These are phyloP conservation scores for Pseudanteris insignis DNA, from an alignment of 2,888 invertebrate species.

Conservation along the genomic window DNA sequence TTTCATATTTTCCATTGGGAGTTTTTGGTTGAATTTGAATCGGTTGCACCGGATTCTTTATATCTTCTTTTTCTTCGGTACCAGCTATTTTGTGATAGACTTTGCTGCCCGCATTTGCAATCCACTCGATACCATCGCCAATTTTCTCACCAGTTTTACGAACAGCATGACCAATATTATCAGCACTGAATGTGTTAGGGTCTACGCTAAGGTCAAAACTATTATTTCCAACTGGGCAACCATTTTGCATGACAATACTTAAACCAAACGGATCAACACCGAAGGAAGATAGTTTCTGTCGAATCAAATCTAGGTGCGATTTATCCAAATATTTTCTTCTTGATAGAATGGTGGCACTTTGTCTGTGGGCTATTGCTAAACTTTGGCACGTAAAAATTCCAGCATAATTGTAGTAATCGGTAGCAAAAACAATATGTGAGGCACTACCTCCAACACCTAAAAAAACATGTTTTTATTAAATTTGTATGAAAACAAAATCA, in stretches of 20 bases:
- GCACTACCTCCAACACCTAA: constrained; percentile 79
- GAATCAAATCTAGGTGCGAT: constrained; percentile 76
- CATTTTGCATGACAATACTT: constrained; percentile 77
- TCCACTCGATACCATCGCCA: constrained; percentile 77
- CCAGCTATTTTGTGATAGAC: constrained; percentile 73
- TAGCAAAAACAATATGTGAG: constrained; percentile 77
- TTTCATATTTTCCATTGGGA: constrained; percentile 52
- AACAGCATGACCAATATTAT: constrained; percentile 77
- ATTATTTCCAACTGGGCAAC: constrained; percentile 74
- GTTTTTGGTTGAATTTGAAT: constrained; percentile 8
- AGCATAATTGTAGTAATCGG: constrained; percentile 80
- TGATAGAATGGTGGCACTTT: constrained; percentile 84
- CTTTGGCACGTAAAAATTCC: constrained; percentile 84
- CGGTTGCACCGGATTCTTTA: constrained; percentile 8
- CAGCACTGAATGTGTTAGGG: constrained; percentile 78
- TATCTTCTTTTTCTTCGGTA: constrained; percentile 52
- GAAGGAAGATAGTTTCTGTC: constrained; percentile 71
- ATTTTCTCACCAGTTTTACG: constrained; percentile 78
- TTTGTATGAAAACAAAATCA: too few species aligned
- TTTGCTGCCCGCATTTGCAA: constrained; percentile 75
- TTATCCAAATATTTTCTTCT: constrained; percentile 75
- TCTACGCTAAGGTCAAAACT: constrained; percentile 76
- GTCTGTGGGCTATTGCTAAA: constrained; percentile 77
- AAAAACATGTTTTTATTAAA: too few species aligned
- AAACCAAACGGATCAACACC: constrained; percentile 82